A percentile compares a stretch with the other conserved stretches of the same genome.
phyloP scores from a whole-genome alignment of 2,113 vertebrate species.

The Myrmophylax atrothorax region DNA sequence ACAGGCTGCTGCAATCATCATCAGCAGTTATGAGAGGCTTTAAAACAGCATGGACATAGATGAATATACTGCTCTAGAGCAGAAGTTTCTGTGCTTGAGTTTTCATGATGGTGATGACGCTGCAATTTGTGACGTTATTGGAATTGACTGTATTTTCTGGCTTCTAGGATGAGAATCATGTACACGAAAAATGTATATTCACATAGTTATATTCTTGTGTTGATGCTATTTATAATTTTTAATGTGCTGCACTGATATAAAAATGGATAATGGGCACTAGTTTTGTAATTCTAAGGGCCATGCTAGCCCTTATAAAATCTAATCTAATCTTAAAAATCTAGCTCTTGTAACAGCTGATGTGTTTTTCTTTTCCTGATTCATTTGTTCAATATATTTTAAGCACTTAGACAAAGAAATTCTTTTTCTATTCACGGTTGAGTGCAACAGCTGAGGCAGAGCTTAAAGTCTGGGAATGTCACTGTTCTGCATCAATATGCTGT shows the following conservation, averaged over 20 bases:
- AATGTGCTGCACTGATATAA: background rate
- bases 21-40: background rate
- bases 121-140: background rate
- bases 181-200: background rate
- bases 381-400: background rate
- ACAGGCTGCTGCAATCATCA: constrained; percentile 9
- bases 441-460: background rate
- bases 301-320: background rate
- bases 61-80: background rate
- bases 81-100: background rate
- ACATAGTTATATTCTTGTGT: background rate
- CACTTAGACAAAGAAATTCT: background rate
- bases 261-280: background rate
- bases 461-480: background rate
- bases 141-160: background rate
- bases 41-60: background rate
- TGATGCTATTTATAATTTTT: background rate
- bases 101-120: background rate
- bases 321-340: background rate
- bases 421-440: background rate
- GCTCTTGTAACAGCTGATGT: background rate
- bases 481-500: background rate
- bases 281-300: background rate
- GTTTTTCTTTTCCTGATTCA: background rate
- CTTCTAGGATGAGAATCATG: background rate